A percentile compares a stretch with the other conserved stretches of the same genome.
phyloP scores from a whole-genome alignment of 2,797 vertebrate species.

The Enteromius viviparus region DNA sequence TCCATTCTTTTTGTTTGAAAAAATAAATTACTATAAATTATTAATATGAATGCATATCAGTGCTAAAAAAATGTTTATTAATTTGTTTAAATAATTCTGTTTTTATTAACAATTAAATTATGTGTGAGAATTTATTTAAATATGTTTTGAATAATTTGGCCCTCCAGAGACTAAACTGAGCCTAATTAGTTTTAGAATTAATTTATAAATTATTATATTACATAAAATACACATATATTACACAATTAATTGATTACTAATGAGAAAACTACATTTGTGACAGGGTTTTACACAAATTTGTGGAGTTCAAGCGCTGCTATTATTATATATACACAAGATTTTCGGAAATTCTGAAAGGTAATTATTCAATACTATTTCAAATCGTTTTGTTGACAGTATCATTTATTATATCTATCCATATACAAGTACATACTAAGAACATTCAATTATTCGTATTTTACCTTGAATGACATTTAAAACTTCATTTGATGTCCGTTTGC shows the following conservation, averaged over 20 bases:
- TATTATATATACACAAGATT: neutral
- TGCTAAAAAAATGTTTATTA: neutral
- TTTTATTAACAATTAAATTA: neutral
- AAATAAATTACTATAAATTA: neutral
- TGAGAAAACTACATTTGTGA: neutral
- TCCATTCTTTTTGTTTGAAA: neutral
- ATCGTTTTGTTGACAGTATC: neutral
- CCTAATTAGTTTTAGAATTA: neutral
- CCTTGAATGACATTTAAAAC: constrained; percentile 99
- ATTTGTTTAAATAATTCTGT: neutral
- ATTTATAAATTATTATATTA: no score
- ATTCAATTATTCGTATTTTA: constrained; percentile 65
- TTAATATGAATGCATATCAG: neutral
- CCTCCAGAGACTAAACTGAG: neutral
- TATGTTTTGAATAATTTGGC: neutral
- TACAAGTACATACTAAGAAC: neutral
- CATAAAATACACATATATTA: no score
- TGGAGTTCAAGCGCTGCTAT: neutral
- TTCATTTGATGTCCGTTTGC: constrained; percentile 97
- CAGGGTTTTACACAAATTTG: neutral
- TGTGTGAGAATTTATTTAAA: neutral
- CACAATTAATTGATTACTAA: neutral
- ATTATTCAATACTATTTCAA: neutral
- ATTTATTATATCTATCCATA: neutral
- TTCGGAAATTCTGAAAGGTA: neutral